Base-by-base conservation (phyloP, 2,113 vertebrate genomes). In the Mormyrus iriodes region DNA sequence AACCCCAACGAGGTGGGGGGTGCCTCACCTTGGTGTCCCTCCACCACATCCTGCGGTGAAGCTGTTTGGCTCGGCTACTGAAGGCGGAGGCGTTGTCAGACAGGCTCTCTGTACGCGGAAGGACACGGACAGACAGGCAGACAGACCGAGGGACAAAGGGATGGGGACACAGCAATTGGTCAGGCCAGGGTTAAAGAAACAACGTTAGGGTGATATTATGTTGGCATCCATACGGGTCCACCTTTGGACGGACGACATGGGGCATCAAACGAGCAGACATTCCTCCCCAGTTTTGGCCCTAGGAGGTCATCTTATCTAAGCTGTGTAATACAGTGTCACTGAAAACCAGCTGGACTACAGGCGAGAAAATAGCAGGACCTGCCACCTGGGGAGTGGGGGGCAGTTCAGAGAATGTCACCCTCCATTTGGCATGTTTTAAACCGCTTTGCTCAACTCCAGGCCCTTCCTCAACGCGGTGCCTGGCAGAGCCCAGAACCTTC, bases 31-130 rank as follows among this genome's bases (percentile, higher is more conserved):
- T 99, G 93, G 95, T 98, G 89, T 98, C 98, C 90, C 97, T 96
- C 98, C 98, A 99, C 98, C 98, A 99, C 98, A 99, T 99, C 91
- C 99, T 97, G 93, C 98, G 95, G 92, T 98, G 97, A 89, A 99
- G 96, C 87, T 99, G 98, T 94, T 99, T 99, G 95, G 98, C 97
- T 96, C 98, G 96, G 95, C 97, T 99, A 94, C 98, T 99, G 94
- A 99, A 99, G 88, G 97, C 98, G 65, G 98, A 98, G 9, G 98
- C 98, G 2, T 99, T 98, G 95, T 99, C 98, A 44, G 98, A 99
- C 87, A 99, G 96, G 93, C 97, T 99, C 95, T 99, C 98, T 99
- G 21, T 88, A 89, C 51, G 1, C 91, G 92, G 92, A 89, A 35
- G 76, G 90, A 39, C 46, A 87, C 90, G 84, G 19, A 88, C 83